These are phyloP conservation scores for Crenuchus spilurus DNA, from an alignment of 2,797 vertebrate species.

Conservation along the genomic window DNA sequence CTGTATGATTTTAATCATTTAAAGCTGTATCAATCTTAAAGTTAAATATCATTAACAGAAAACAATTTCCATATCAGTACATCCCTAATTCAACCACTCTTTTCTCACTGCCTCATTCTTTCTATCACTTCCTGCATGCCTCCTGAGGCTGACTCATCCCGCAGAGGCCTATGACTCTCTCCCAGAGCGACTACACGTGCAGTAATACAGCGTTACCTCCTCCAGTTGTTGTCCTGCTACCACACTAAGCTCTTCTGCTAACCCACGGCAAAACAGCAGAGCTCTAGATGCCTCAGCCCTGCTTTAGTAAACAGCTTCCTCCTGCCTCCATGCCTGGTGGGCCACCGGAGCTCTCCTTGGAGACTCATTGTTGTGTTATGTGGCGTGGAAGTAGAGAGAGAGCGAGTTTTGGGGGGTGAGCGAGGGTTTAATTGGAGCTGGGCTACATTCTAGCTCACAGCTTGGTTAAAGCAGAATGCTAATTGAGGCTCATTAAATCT, in stretches of 20 bases:
- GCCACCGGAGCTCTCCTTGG: slow-evolving; percentile 50
- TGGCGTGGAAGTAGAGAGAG: slow-evolving; percentile 25
- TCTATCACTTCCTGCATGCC: slow-evolving; percentile 1
- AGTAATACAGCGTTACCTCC: slow-evolving; percentile 36
- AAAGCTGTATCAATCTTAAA: too few species aligned
- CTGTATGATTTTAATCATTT: too few species aligned
- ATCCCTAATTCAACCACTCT: slow-evolving; percentile 13
- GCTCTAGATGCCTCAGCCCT: not conserved
- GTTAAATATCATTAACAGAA: not conserved
- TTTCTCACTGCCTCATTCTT: slow-evolving; percentile 28
- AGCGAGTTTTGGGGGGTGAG: not conserved
- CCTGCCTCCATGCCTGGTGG: slow-evolving; percentile 46
- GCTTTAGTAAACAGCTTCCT: slow-evolving; percentile 28
- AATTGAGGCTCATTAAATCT: slow-evolving; percentile 54
- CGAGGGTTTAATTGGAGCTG: slow-evolving; percentile 28
- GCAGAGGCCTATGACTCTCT: slow-evolving; percentile 10
- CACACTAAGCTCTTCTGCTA: slow-evolving; percentile 24
- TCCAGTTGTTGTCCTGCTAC: slow-evolving; percentile 21
- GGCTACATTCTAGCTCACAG: slow-evolving; percentile 16
- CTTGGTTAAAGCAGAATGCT: slow-evolving; percentile 43
- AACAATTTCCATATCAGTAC: not conserved
- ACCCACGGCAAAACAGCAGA: slow-evolving; percentile 9
- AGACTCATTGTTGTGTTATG: slow-evolving; percentile 50
- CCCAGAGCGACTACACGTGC: slow-evolving; percentile 7
- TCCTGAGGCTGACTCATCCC: not conserved